Evolutionary conservation across 2,797 vertebrate genomes (phyloP).

Genomic region (Rhinatrema bivittatum): DNA sequence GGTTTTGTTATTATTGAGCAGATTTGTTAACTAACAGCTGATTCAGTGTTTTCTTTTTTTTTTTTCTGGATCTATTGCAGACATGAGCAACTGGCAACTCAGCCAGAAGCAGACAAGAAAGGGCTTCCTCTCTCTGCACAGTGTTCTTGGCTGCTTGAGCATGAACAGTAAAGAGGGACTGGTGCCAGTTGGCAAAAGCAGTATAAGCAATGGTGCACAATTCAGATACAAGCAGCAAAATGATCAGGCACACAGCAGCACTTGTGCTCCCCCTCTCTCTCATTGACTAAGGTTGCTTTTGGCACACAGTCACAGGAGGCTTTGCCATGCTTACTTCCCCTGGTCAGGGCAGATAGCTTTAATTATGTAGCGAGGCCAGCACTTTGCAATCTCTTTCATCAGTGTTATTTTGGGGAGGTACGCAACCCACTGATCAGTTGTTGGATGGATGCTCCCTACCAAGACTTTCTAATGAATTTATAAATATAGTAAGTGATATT

Average conservation of each 20-base stretch:
- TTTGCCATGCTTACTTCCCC: constrained; percentile 33
- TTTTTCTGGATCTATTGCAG: constrained; percentile 46
- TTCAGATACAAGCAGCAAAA: constrained; percentile 58
- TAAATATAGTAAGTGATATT: too few species aligned
- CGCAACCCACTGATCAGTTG: constrained; percentile 26
- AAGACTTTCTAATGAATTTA: constrained; percentile 41
- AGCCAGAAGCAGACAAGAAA: constrained; percentile 31
- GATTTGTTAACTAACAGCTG: too few species aligned
- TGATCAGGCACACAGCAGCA: constrained; percentile 37
- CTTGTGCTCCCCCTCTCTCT: neutral
- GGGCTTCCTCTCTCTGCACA: constrained; percentile 45
- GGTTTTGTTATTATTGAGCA: too few species aligned
- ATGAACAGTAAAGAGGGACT: constrained; percentile 59
- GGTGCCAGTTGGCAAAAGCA: constrained; percentile 63
- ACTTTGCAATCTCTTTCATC: constrained; percentile 5
- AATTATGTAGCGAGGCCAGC: constrained; percentile 18
- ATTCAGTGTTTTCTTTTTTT: constrained; percentile 46
- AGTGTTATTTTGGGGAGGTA: neutral
- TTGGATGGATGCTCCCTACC: constrained; percentile 15
- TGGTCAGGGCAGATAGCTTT: constrained; percentile 19
- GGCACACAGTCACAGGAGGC: constrained; percentile 29
- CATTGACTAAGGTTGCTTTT: constrained; percentile 39
- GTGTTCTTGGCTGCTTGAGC: constrained; percentile 45
- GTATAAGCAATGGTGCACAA: constrained; percentile 49
- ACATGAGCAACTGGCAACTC: constrained; percentile 35